Evolutionary conservation across 2,113 vertebrate genomes (phyloP).

Genomic region (Osmerus mordax): DNA sequence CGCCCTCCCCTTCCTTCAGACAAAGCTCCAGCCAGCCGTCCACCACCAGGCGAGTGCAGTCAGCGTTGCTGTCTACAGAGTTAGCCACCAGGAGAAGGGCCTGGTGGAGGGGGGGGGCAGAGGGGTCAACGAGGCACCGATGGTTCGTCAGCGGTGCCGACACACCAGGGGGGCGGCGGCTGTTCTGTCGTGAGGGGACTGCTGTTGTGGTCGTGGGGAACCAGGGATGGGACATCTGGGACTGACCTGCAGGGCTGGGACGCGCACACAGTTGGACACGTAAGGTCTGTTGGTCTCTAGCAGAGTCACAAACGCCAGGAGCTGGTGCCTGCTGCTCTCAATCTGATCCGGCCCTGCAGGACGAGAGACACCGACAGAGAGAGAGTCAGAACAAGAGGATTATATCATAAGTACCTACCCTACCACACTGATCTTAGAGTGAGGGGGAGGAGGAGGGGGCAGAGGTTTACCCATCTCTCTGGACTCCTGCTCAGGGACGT

Average conservation of each 20-base stretch:
- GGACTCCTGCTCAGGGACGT: slow-evolving; percentile 53
- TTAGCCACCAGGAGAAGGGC: slow-evolving; percentile 81
- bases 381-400: background rate
- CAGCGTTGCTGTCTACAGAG: slow-evolving; percentile 81
- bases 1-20: slow-evolving; percentile 58
- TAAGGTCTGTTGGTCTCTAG: slow-evolving; percentile 91
- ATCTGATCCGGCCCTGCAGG: slow-evolving; percentile 49
- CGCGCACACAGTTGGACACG: slow-evolving; percentile 82
- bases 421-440: background rate
- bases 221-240: background rate
- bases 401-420: no score
- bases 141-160: background rate
- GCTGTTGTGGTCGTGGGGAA: no score
- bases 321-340: slow-evolving; percentile 79
- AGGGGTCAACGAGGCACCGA: no score
- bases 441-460: background rate
- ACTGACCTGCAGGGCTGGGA: slow-evolving; percentile 47
- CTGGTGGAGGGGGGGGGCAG: slow-evolving; percentile 51
- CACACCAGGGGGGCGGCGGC: no score
- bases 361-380: background rate
- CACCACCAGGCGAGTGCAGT: slow-evolving; percentile 82
- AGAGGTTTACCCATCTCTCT: slow-evolving; percentile 54
- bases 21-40: slow-evolving; percentile 86
- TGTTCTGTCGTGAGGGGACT: no score
- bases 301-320: slow-evolving; percentile 86